phyloP scores from a whole-genome alignment of 2,113 vertebrate genomes.

The Sapayoa aenigma region DNA sequence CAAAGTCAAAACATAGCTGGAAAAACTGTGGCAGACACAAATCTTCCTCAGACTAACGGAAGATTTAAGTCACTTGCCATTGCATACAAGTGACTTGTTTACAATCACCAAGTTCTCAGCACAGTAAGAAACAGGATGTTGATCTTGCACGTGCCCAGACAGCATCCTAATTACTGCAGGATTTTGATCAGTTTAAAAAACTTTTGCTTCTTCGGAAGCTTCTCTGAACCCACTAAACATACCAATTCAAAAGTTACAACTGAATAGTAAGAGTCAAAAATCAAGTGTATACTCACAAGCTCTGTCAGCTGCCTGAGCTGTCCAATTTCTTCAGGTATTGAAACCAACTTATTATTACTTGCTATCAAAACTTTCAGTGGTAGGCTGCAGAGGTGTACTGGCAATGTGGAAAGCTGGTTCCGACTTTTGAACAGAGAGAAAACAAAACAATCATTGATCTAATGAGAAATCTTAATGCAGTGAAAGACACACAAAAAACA shows the following conservation, averaged over 20 bases:
- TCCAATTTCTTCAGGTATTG: slow-evolving; percentile 92
- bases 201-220: background rate
- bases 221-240: background rate
- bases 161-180: background rate
- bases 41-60: background rate
- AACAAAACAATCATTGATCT: background rate
- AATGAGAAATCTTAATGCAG: background rate
- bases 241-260: background rate
- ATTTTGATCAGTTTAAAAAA: background rate
- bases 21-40: background rate
- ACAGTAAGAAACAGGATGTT: background rate
- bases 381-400: slow-evolving; percentile 86
- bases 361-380: slow-evolving; percentile 95
- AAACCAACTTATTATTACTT: slow-evolving; percentile 95
- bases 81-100: background rate
- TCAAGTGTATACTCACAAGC: slow-evolving; percentile 81
- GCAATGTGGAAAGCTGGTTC: slow-evolving; percentile 91
- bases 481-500: background rate
- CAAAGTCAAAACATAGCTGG: background rate
- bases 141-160: background rate
- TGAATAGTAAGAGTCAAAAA: background rate
- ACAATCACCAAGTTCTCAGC: background rate
- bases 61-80: background rate
- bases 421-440: slow-evolving; percentile 78
- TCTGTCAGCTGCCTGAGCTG: slow-evolving; percentile 89